phyloP scores from a whole-genome alignment of 2,113 vertebrate species.

The Sterna hirundo region DNA sequence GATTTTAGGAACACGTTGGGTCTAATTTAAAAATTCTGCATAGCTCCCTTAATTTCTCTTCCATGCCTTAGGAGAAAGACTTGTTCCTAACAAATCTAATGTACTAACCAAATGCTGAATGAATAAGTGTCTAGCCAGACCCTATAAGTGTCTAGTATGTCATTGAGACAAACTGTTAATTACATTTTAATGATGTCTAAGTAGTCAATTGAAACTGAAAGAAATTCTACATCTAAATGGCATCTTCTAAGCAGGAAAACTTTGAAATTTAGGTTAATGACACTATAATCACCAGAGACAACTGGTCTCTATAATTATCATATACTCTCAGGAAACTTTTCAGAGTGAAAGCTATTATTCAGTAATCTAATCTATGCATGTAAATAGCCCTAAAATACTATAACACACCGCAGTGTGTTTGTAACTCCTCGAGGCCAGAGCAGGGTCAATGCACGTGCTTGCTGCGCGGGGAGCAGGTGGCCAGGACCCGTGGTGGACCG shows the following conservation, averaged over 20 bases:
- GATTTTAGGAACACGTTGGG: background rate
- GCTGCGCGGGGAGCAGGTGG: background rate
- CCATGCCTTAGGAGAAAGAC: conserved; percentile 22
- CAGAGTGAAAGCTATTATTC: background rate
- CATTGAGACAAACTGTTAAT: conserved; percentile 20
- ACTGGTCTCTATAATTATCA: background rate
- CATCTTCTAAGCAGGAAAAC: background rate
- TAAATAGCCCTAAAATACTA: background rate
- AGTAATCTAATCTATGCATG: background rate
- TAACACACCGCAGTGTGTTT: background rate
- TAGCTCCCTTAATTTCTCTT: conserved; percentile 29
- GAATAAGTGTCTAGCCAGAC: background rate
- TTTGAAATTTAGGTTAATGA: background rate
- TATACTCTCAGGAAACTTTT: background rate
- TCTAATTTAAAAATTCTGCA: conserved; percentile 42
- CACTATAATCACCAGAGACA: background rate
- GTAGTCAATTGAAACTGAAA: conserved; percentile 16
- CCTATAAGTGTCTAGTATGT: background rate
- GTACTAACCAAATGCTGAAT: conserved; percentile 12
- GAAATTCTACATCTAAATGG: conserved; percentile 40
- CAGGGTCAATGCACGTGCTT: background rate
- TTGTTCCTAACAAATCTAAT: background rate
- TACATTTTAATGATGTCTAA: conserved; percentile 61
- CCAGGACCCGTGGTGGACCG: background rate
- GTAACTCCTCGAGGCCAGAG: background rate